phyloP scores from a whole-genome alignment of 2,113 vertebrate species.

The Typhlomys cinereus region DNA sequence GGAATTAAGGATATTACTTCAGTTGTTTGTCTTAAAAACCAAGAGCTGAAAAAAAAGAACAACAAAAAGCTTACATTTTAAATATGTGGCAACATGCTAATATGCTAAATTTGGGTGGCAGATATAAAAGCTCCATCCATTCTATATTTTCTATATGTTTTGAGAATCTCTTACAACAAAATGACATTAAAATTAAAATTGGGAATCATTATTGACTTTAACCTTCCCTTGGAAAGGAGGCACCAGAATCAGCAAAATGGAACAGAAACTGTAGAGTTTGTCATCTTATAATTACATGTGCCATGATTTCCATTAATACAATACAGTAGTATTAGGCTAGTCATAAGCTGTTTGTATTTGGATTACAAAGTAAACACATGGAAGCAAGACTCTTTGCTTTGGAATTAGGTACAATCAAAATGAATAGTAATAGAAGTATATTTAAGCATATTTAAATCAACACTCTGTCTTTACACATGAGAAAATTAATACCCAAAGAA shows the following conservation, averaged over 20 bases:
- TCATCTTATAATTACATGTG: neutral
- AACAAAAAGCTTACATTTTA: constrained; percentile 13
- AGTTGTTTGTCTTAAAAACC: neutral
- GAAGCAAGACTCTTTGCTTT: constrained; percentile 33
- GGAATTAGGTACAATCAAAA: neutral
- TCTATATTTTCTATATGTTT: neutral
- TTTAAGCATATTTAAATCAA: neutral
- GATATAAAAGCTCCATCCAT: neutral
- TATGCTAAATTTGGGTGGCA: neutral
- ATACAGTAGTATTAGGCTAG: neutral
- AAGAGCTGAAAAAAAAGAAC: constrained; percentile 27
- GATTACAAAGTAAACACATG: neutral
- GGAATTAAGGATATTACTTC: neutral
- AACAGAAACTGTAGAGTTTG: neutral
- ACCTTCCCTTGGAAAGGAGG: neutral
- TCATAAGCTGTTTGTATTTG: constrained; percentile 4
- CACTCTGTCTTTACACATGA: too few species aligned
- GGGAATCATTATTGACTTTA: neutral
- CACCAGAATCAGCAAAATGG: neutral
- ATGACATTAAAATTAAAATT: neutral
- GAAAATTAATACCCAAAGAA: neutral
- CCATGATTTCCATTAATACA: neutral
- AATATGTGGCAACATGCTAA: constrained; percentile 15
- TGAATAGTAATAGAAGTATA: neutral
- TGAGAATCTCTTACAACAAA: constrained; percentile 12